Evolutionary conservation across 2,113 vertebrate genomes (phyloP).

Genomic region (Epinephelus fuscoguttatus): DNA sequence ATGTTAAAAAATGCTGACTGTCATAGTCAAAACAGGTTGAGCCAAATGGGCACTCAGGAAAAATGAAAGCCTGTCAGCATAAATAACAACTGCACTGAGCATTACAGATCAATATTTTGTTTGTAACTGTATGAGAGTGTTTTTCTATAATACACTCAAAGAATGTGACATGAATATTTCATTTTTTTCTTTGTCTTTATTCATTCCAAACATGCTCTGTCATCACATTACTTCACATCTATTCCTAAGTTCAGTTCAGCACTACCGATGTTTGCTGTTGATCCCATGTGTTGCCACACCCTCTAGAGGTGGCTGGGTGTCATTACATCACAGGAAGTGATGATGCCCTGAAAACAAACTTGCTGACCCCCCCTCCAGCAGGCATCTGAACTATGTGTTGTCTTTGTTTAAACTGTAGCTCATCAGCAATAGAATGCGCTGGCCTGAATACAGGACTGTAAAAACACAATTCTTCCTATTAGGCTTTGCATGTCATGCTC

Average conservation of each 20-base stretch:
- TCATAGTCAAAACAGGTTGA: neutral
- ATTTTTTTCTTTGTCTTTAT: neutral
- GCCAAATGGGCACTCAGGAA: neutral
- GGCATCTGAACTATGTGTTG: constrained; percentile 67
- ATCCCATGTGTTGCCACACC: constrained; percentile 44
- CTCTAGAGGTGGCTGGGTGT: constrained; percentile 64
- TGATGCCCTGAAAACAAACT: constrained; percentile 56
- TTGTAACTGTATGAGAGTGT: neutral
- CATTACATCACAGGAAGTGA: constrained; percentile 26
- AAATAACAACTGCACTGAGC: neutral
- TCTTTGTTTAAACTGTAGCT: constrained; percentile 67
- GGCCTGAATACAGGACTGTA: constrained; percentile 42
- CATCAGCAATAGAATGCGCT: constrained; percentile 47
- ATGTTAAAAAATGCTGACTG: neutral
- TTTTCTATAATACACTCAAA: neutral
- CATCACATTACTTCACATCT: neutral
- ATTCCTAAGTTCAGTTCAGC: neutral
- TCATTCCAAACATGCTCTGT: neutral
- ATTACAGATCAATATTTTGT: neutral
- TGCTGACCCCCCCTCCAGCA: constrained; percentile 43
- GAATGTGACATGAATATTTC: neutral
- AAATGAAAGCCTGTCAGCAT: neutral
- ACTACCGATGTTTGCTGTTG: constrained; percentile 12
- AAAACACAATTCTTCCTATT: constrained; percentile 39
- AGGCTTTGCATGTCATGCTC: neutral